phyloP scores from a whole-genome alignment of 2,113 vertebrate genomes.

The Sakesphorus luctuosus region DNA sequence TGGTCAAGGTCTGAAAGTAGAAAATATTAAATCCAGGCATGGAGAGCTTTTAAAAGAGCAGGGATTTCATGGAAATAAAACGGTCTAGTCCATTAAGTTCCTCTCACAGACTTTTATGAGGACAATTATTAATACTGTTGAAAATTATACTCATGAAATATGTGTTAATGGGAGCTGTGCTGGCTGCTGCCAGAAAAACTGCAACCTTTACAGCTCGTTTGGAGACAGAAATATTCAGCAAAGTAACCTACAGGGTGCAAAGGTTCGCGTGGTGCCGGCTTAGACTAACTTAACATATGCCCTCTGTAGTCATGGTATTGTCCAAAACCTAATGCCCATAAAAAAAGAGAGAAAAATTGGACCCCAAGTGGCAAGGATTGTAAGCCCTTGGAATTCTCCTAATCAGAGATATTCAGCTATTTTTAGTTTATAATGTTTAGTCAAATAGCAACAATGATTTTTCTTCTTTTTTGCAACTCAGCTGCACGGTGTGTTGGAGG shows the following conservation, averaged over 20 bases:
- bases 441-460: slow-evolving; percentile 83
- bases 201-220: slow-evolving; percentile 41
- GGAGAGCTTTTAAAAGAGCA: slow-evolving; percentile 35
- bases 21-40: slow-evolving; percentile 38
- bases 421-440: slow-evolving; percentile 81
- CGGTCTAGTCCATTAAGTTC: slow-evolving; percentile 49
- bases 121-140: slow-evolving; percentile 56
- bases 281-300: slow-evolving; percentile 68
- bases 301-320: slow-evolving; percentile 61
- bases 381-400: slow-evolving; percentile 72
- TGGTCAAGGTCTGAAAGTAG: not conserved
- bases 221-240: slow-evolving; percentile 28
- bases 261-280: slow-evolving; percentile 47
- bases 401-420: slow-evolving; percentile 77
- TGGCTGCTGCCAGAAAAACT: slow-evolving; percentile 34
- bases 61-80: slow-evolving; percentile 52
- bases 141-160: slow-evolving; percentile 45
- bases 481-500: slow-evolving; percentile 59
- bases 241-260: slow-evolving; percentile 55
- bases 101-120: slow-evolving; percentile 44
- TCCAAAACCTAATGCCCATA: slow-evolving; percentile 56
- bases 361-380: slow-evolving; percentile 63
- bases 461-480: slow-evolving; percentile 60
- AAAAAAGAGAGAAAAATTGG: slow-evolving; percentile 68
- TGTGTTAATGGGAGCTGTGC: slow-evolving; percentile 25